Evolutionary conservation across 2,797 vertebrate species (phyloP).

Genomic region (Coilia nasus): DNA sequence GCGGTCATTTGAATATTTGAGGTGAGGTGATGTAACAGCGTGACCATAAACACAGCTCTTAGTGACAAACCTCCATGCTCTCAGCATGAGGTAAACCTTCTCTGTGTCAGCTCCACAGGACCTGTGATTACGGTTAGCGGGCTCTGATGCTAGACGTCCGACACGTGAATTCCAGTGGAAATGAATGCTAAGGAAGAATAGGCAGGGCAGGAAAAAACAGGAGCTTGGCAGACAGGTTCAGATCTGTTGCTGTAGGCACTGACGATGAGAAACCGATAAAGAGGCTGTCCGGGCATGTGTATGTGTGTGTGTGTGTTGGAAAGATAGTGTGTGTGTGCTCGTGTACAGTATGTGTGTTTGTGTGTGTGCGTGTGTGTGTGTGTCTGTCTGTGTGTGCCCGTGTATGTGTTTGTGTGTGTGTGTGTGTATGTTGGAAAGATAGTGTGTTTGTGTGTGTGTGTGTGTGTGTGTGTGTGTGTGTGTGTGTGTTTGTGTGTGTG

Average conservation of each 20-base stretch:
- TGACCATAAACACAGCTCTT: slow-evolving; percentile 4
- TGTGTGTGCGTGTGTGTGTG: slow-evolving; percentile 33
- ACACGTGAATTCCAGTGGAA: slow-evolving; percentile 49
- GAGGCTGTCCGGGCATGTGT: slow-evolving; percentile 51
- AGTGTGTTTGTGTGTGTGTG: slow-evolving; percentile 18
- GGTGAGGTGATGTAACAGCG: neutral
- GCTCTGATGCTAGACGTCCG: slow-evolving; percentile 2
- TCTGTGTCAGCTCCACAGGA: slow-evolving; percentile 1
- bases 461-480: no score
- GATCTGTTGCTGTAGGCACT: slow-evolving; percentile 69
- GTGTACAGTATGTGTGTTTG: slow-evolving; percentile 35
- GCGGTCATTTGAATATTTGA: neutral
- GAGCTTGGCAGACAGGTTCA: slow-evolving; percentile 65
- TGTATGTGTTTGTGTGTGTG: slow-evolving; percentile 36
- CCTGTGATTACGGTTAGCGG: neutral
- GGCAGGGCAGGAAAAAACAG: slow-evolving; percentile 39
- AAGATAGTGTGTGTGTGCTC: slow-evolving; percentile 20
- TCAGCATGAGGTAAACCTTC: slow-evolving; percentile 32
- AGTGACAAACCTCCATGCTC: slow-evolving; percentile 1
- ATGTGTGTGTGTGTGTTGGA: slow-evolving; percentile 28
- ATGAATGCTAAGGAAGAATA: slow-evolving; percentile 37
- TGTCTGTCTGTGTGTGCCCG: slow-evolving; percentile 10
- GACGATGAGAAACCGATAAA: slow-evolving; percentile 67
- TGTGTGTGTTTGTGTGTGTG: slow-evolving; percentile 19
- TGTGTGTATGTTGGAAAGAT: neutral